Evolutionary conservation across 2,888 invertebrate species (phyloP), one percentile per base, ranked within the genome.

Genomic region (Amaurobius ferox): DNA sequence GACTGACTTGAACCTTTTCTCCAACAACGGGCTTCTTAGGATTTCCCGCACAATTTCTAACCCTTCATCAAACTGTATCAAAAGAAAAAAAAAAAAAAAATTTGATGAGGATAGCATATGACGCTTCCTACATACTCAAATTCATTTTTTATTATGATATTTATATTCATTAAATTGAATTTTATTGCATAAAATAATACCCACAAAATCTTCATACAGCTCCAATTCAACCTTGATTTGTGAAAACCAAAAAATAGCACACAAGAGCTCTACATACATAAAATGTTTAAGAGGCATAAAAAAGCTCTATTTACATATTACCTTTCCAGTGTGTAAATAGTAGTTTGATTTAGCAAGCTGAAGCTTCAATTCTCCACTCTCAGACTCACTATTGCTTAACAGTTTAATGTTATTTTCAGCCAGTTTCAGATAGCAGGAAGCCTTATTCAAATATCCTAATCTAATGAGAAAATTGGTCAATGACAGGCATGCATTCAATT

Each of bases 21-120:
- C 76, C 26, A 79, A 48, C 1, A 77, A 19, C n/a, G 66, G 30
- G 29, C 66, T 64, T 55, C 28, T 19, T 30, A 79, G 32, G 39
- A 79, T 19, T n/a, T 64, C 29, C 5, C 28, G 70, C 0, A 86
- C 23, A 48, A 79, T 29, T 30, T 26, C 39, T 16, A 86, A 40
- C 6, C 86, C 79, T 7, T 79, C 74, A 39, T 74, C 74, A 79
- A 70, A 86, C 86, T 86, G 73, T 13, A 85, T 26, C 11, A 44
- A 71, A 80, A 68, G 30, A 19, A n/a, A 79, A 48, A 40, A n/a
- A n/a, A n/a, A n/a, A n/a, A n/a, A n/a, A n/a, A n/a, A n/a, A n/a
- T n/a, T n/a, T n/a, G n/a, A n/a, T n/a, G n/a, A n/a, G n/a, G n/a
- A n/a, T n/a, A n/a, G n/a, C n/a, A n/a, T n/a, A n/a, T n/a, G n/a